These are phyloP conservation scores for Oreochromis grahami DNA, from an alignment of 2,797 vertebrate species.

Conservation along the genomic window DNA sequence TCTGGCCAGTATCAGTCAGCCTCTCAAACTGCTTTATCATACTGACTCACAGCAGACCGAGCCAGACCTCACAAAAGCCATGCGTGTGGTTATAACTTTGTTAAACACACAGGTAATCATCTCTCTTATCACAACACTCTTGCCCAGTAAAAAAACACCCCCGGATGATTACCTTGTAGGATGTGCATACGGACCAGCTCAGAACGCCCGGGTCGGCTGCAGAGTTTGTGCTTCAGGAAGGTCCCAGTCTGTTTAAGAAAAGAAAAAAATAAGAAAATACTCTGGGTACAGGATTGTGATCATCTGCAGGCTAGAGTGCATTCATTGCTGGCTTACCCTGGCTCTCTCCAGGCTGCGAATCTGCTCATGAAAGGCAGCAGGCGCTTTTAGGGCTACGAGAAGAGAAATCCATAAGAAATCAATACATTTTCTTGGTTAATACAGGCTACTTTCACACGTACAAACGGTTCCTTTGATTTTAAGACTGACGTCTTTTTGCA, in stretches of 20 bases:
- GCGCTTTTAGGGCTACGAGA: conserved; percentile 89
- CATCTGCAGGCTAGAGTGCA: background rate
- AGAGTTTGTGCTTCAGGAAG: conserved; percentile 97
- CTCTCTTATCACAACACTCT: background rate
- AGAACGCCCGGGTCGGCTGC: conserved; percentile 88
- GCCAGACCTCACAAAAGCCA: conserved; percentile 8
- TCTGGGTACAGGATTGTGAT: background rate
- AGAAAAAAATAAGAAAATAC: fast-evolving
- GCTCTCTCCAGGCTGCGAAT: conserved; percentile 95
- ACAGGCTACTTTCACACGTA: background rate
- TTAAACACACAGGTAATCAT: conserved; percentile 22
- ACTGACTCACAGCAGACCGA: conserved; percentile 31
- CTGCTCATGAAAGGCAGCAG: conserved; percentile 93
- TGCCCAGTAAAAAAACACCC: background rate
- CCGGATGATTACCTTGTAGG: conserved; percentile 83
- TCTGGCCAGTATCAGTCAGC: background rate
- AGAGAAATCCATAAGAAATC: background rate
- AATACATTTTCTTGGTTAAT: background rate
- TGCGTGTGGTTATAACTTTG: conserved; percentile 2
- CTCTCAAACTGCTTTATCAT: conserved; percentile 12
- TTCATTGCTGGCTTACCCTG: conserved; percentile 78
- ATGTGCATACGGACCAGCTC: conserved; percentile 98
- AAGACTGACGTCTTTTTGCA: background rate
- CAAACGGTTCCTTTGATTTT: background rate
- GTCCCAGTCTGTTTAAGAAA: conserved; percentile 84